Evolutionary conservation across 2,113 vertebrate species (phyloP).

Genomic region (Zosterops pallidus): DNA sequence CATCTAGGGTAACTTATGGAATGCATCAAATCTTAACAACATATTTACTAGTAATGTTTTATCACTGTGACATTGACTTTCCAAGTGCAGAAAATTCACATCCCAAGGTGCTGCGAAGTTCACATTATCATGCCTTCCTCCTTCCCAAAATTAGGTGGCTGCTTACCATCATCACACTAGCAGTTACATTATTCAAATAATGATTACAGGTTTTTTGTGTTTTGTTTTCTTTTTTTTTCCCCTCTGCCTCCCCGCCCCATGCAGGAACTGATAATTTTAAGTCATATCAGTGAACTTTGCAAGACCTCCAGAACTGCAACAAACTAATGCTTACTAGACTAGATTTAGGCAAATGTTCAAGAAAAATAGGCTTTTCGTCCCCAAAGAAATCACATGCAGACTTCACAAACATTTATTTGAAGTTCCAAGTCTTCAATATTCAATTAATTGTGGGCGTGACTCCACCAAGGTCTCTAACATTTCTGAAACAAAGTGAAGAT

Average conservation of each 20-base stretch:
- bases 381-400: neutral
- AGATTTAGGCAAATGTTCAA: neutral
- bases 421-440: neutral
- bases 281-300: neutral
- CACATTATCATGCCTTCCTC: neutral
- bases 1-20: neutral
- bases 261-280: neutral
- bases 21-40: neutral
- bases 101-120: neutral
- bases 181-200: neutral
- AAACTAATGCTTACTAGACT: neutral
- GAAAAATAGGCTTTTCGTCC: neutral
- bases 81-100: neutral
- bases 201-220: rapidly evolving
- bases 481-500: neutral
- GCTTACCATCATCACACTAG: neutral
- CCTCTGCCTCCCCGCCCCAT: too few species aligned
- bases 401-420: neutral
- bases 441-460: neutral
- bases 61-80: neutral
- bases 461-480: neutral
- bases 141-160: neutral
- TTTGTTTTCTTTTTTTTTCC: too few species aligned
- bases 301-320: neutral
- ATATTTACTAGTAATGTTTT: neutral